Evolutionary conservation across 2,113 vertebrate species (phyloP).

Genomic region (Mastomys coucha): DNA sequence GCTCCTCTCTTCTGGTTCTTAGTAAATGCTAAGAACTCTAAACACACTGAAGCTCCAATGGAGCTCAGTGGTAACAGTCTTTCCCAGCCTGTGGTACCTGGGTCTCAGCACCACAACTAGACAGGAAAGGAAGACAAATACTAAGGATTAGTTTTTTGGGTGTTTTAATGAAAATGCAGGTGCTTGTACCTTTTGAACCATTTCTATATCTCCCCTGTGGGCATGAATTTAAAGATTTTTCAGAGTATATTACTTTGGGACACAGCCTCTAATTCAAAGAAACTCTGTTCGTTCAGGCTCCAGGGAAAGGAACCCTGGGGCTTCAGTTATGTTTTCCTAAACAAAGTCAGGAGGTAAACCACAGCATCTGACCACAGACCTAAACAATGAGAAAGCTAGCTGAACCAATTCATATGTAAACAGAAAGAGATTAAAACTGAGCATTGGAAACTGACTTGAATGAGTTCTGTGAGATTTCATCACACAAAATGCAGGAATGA

Average conservation of each 20-base stretch:
- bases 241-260: not conserved
- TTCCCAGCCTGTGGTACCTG: not conserved
- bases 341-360: constrained; percentile 83
- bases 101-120: no score
- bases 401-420: constrained; percentile 57
- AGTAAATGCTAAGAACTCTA: not conserved
- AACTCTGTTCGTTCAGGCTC: not conserved
- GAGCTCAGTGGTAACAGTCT: not conserved
- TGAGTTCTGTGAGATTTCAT: constrained; percentile 57
- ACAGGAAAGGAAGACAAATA: not conserved
- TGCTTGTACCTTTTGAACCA: not conserved
- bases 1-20: not conserved
- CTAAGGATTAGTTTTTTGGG: not conserved
- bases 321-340: constrained; percentile 75
- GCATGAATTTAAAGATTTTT: constrained; percentile 13
- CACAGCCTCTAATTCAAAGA: not conserved
- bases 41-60: not conserved
- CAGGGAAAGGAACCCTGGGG: not conserved
- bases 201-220: not conserved
- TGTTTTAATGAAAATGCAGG: constrained; percentile 51
- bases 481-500: constrained; percentile 34
- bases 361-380: constrained; percentile 72
- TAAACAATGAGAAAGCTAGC: constrained; percentile 72
- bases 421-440: constrained; percentile 52
- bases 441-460: constrained; percentile 68